A percentile compares a stretch with the other conserved stretches of the same genome.
These are phyloP conservation scores for Tichodroma muraria DNA, from an alignment of 2,113 vertebrate genomes.

Conservation along the genomic window DNA sequence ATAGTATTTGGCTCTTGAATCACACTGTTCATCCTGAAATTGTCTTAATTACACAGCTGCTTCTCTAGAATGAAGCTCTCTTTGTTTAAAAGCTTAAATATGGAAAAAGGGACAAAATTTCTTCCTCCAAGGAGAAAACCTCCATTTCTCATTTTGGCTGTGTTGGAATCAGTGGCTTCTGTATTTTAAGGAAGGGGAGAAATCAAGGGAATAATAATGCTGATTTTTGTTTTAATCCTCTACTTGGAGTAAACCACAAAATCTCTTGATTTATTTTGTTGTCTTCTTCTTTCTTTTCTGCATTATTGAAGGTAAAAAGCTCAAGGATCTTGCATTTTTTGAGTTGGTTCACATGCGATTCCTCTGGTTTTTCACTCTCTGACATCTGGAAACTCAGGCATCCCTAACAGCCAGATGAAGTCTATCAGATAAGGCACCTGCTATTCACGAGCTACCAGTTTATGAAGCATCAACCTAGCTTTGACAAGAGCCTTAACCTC, in stretches of 20 bases:
- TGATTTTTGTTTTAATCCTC: background rate
- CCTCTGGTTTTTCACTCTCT: background rate
- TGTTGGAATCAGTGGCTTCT: background rate
- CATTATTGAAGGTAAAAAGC: background rate
- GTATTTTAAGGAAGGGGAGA: background rate
- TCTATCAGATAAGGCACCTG: background rate
- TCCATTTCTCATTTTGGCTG: background rate
- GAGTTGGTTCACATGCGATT: background rate
- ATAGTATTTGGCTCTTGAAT: conserved; percentile 25
- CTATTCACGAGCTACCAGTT: background rate
- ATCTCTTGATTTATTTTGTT: background rate
- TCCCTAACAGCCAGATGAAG: background rate
- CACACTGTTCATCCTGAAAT: conserved; percentile 18
- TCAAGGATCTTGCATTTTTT: background rate
- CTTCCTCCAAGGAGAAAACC: background rate
- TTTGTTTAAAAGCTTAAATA: conserved; percentile 28
- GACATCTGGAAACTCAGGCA: background rate
- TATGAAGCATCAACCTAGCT: background rate
- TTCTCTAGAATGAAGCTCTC: background rate
- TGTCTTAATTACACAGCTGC: conserved; percentile 36
- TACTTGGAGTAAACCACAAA: background rate
- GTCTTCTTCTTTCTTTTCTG: background rate
- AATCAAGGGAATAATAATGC: background rate
- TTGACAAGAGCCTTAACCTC: background rate
- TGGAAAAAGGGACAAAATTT: background rate